Evolutionary conservation across 2,797 vertebrate genomes (phyloP), one percentile per base, ranked within the genome.

Genomic region (Florisuga fusca): DNA sequence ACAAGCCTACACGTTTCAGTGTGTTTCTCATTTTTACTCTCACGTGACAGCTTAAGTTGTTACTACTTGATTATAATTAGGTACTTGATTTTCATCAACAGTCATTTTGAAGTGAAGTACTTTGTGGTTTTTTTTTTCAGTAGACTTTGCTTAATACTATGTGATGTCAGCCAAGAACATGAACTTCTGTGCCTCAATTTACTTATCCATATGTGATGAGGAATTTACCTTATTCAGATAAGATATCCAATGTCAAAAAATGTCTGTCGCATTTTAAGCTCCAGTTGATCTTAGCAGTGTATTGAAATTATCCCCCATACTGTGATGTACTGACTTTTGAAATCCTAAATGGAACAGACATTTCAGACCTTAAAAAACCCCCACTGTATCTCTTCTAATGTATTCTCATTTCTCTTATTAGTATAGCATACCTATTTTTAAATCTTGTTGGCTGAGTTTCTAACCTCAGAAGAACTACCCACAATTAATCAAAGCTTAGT

Each of bases 1-100:
- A 93, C 55, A 87, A 94, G 75, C 81, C 68, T 93, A 72, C 80
- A 83, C 61, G 58, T 62, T 96, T 92, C 64, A 9, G 27, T 81
- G 58, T 43, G 55, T 85, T 85, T 95, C 96, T 96, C 77, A 74
- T 94, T 95, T 97, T 96, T 59, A 92, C 83, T 84, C 69, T 74
- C 81, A 93, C 21, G 33, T 96, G 75, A 96, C 71, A 69, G 55
- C 86, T 96, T 91, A 95, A 94, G 73, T 96, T 93, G 94, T 92
- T 89, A 96, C 84, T 96, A 94, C 96, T 97, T 97, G 96, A 97
- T 97, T 96, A 92, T 94, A 97, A 95, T 96, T 95, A 95, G 84
- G 74, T 89, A 95, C 94, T 97, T 88, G 92, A 95, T 95, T 93
- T 96, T 97, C 95, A 88, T 94, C 89, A 94, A 95, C 87, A 96